These are phyloP conservation scores for Chrosomus eos DNA, from an alignment of 2,797 vertebrate species.

Conservation along the genomic window DNA sequence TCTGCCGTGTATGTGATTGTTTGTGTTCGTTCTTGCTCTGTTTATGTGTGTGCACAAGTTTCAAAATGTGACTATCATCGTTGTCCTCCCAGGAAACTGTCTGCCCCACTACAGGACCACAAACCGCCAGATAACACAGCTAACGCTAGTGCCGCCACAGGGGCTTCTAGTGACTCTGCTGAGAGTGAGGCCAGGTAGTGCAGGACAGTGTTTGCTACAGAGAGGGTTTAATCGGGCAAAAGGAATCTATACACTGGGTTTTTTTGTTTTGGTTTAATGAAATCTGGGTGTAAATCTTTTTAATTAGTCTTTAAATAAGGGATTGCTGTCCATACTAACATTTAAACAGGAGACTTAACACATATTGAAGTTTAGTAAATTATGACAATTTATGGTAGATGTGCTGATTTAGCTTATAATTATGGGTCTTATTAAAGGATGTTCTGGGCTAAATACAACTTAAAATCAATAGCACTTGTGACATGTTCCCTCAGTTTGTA, in stretches of 20 bases:
- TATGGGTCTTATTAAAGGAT: background rate
- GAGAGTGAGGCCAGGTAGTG: constrained; percentile 74
- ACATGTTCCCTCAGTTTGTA: background rate
- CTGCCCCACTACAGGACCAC: constrained; percentile 64
- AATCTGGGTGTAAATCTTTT: constrained; percentile 28
- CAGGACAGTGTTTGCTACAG: constrained; percentile 33
- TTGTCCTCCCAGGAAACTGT: constrained; percentile 75
- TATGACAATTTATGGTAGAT: background rate
- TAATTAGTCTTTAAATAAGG: constrained; percentile 1
- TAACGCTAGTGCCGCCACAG: constrained; percentile 46
- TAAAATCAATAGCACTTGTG: background rate
- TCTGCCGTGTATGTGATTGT: constrained; percentile 15
- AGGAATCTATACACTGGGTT: background rate
- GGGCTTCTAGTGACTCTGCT: constrained; percentile 60
- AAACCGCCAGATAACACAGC: constrained; percentile 63
- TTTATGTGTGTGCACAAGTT: constrained; percentile 31
- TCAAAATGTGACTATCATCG: constrained; percentile 24
- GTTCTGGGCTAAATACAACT: constrained; percentile 8
- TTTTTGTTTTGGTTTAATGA: background rate
- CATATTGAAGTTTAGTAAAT: background rate
- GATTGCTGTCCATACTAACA: constrained; percentile 23
- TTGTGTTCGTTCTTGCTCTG: background rate
- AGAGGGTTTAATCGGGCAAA: background rate
- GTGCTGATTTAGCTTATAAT: background rate
- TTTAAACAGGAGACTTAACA: background rate